A percentile compares a stretch with the other conserved stretches of the same genome.
These are phyloP conservation scores for Ganaspis brasiliensis DNA, from an alignment of 2,888 invertebrate genomes.

Conservation along the genomic window DNA sequence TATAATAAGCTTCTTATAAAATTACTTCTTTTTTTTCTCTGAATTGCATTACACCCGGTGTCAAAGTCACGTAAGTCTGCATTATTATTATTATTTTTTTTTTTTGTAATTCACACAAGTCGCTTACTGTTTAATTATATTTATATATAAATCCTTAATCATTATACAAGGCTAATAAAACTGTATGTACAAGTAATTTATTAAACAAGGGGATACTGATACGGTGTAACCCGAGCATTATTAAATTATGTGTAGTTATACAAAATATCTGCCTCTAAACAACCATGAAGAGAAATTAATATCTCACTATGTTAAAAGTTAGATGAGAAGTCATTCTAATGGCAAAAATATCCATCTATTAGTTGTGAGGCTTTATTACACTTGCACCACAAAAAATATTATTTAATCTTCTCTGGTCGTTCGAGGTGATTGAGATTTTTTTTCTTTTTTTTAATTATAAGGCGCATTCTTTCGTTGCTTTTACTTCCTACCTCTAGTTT, in stretches of 20 bases:
- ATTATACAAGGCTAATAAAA: conserved; percentile 68
- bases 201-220: conserved; percentile 66
- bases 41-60: conserved; percentile 3
- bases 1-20: conserved; percentile 7
- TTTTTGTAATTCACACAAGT: conserved; percentile 10
- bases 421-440: conserved; percentile 16
- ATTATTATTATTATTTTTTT: not conserved
- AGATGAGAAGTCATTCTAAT: conserved; percentile 29
- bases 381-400: conserved; percentile 69
- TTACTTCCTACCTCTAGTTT: conserved; percentile 21
- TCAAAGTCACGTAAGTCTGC: conserved; percentile 21
- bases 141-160: conserved; percentile 22
- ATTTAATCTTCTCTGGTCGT: conserved; percentile 80
- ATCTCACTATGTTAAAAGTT: conserved; percentile 61
- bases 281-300: conserved; percentile 80
- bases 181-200: conserved; percentile 75
- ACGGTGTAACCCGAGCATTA: conserved; percentile 62
- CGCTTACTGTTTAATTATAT: not conserved
- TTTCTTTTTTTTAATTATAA: conserved; percentile 44
- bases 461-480: conserved; percentile 31
- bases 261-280: conserved; percentile 65
- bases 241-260: conserved; percentile 60
- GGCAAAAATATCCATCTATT: conserved; percentile 47
- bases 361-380: conserved; percentile 30
- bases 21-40: not conserved